phyloP scores from a whole-genome alignment of 2,797 vertebrate species.

The Myotis pilosus region DNA sequence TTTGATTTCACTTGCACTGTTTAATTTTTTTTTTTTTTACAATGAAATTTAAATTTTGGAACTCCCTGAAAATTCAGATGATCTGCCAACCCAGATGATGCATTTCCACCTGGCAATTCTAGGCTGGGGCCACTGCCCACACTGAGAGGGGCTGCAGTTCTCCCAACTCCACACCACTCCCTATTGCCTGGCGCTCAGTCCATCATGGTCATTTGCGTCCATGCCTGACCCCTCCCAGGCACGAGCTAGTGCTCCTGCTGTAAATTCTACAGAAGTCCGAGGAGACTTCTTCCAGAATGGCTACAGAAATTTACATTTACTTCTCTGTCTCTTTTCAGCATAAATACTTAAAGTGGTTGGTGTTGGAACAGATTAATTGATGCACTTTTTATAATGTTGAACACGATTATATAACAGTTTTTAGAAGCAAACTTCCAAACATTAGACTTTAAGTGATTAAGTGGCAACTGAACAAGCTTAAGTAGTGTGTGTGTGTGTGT shows the following conservation, averaged over 20 bases:
- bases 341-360: background rate
- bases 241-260: rapidly evolving
- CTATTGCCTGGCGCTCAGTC: rapidly evolving
- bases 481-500: background rate
- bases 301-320: background rate
- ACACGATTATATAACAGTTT: background rate
- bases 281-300: background rate
- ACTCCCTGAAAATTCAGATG: background rate
- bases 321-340: background rate
- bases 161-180: background rate
- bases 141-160: background rate
- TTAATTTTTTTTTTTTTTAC: background rate
- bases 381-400: background rate
- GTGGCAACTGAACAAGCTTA: background rate
- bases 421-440: background rate
- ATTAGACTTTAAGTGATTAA: background rate
- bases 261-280: background rate
- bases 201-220: rapidly evolving
- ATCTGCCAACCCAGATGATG: background rate
- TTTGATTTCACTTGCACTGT: background rate
- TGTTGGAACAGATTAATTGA: background rate
- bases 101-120: rapidly evolving
- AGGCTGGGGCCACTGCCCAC: background rate
- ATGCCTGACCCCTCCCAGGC: rapidly evolving
- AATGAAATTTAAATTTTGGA: background rate